These are phyloP conservation scores for Saccopteryx leptura DNA, from an alignment of 2,113 vertebrate species.

Conservation along the genomic window DNA sequence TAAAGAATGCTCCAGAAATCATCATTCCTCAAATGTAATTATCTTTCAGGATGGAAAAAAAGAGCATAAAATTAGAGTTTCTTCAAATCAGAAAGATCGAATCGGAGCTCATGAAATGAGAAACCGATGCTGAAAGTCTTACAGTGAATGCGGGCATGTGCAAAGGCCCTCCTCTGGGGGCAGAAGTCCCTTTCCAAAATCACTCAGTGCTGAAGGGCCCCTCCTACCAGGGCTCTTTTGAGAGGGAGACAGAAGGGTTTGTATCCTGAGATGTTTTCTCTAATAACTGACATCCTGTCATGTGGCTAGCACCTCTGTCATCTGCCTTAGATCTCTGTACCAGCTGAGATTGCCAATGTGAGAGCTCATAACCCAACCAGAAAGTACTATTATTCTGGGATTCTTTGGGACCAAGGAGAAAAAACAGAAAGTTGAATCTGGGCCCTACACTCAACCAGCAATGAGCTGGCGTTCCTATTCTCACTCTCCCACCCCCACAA, in stretches of 20 bases:
- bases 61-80: not conserved
- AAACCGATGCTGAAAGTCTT: not conserved
- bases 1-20: constrained; percentile 2
- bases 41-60: not conserved
- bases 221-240: not conserved
- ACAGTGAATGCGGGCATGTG: not conserved
- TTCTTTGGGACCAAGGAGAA: not conserved
- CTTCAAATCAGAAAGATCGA: constrained; percentile 5
- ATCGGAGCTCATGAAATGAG: not conserved
- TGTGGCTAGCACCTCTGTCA: not conserved
- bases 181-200: not conserved
- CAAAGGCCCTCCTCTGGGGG: not conserved
- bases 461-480: not conserved
- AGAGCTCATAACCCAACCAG: not conserved
- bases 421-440: not conserved
- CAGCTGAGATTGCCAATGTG: not conserved
- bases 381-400: not conserved
- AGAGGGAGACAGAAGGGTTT: not conserved
- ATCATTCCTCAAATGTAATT: not conserved
- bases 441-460: not conserved
- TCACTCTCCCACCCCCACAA: not conserved
- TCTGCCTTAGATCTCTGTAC: not conserved
- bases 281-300: not conserved
- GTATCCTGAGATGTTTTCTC: not conserved
- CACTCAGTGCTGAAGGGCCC: not conserved